These are phyloP conservation scores for Cheilosia grossa DNA, from an alignment of 2,888 invertebrate genomes.

Conservation along the genomic window DNA sequence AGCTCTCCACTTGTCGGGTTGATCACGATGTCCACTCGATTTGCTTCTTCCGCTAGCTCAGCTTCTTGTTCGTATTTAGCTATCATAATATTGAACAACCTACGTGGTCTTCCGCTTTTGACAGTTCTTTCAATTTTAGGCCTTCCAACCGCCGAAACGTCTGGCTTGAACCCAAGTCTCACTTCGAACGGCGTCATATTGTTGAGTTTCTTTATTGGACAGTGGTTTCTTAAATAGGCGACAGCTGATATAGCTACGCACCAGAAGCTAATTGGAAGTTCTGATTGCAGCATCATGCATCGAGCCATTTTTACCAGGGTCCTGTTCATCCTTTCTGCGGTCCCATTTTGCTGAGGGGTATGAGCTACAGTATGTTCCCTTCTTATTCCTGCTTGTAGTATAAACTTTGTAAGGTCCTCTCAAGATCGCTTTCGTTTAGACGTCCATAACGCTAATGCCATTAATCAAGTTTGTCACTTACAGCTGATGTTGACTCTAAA, in stretches of 20 bases:
- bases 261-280: slow-evolving; percentile 73
- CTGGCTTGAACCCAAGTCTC: slow-evolving; percentile 43
- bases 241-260: slow-evolving; percentile 51
- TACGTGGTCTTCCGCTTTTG: slow-evolving; percentile 1
- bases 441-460: slow-evolving; percentile 13
- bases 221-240: too few relatives aligned
- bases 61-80: slow-evolving; percentile 7
- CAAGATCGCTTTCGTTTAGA: slow-evolving; percentile 13
- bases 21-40: neutral
- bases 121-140: neutral
- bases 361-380: slow-evolving; percentile 63
- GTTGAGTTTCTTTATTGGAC: too few relatives aligned
- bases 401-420: slow-evolving; percentile 37
- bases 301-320: slow-evolving; percentile 72
- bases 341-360: slow-evolving; percentile 74
- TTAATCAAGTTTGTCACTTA: slow-evolving; percentile 27
- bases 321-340: slow-evolving; percentile 72
- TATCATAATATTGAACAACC: slow-evolving; percentile 1
- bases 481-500: slow-evolving; percentile 20
- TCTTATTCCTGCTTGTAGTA: slow-evolving; percentile 50
- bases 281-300: slow-evolving; percentile 75
- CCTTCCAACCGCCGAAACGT: slow-evolving; percentile 28
- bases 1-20: slow-evolving; percentile 7
- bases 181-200: slow-evolving; percentile 70
- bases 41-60: slow-evolving; percentile 9